Conservation (phyloP, 2,888 invertebrate genomes). For the Danaus chrysippus region DNA sequence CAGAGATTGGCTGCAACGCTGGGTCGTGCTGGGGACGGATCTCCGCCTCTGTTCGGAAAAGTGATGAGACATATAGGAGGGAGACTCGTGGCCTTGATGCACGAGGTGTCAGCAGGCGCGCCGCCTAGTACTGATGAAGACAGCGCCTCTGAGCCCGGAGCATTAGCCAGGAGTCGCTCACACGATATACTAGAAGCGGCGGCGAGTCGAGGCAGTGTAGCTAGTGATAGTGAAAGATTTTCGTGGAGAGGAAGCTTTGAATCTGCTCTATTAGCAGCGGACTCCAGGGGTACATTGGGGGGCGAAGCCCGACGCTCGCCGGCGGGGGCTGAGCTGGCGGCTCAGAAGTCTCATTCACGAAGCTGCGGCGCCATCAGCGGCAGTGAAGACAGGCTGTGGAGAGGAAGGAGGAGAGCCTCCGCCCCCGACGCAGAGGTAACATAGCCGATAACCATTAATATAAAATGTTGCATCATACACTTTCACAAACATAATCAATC, state of each 20-base stretch:
- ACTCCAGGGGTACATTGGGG: constrained; percentile 88
- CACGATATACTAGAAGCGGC: constrained; percentile 87
- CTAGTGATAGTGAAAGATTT: constrained; percentile 93
- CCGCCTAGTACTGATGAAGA: constrained; percentile 87
- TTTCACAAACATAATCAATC: too few species aligned
- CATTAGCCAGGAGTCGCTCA: constrained; percentile 88
- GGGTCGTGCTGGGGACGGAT: constrained; percentile 84
- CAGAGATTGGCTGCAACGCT: constrained; percentile 91
- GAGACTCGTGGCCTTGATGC: constrained; percentile 92
- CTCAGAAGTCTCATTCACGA: constrained; percentile 87
- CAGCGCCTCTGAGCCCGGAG: constrained; percentile 83
- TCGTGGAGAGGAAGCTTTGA: constrained; percentile 96
- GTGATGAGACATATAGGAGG: constrained; percentile 96
- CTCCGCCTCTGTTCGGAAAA: constrained; percentile 92
- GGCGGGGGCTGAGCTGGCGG: constrained; percentile 89
- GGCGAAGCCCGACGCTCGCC: constrained; percentile 88
- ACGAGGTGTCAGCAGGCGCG: constrained; percentile 90
- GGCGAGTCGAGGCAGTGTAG: constrained; percentile 81
- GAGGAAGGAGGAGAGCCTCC: constrained; percentile 67
- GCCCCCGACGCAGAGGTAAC: constrained; percentile 74
- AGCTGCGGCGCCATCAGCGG: constrained; percentile 93
- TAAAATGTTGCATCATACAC: too few species aligned
- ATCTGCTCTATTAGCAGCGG: constrained; percentile 92
- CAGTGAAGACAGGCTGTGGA: constrained; percentile 77
- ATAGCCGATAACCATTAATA: neutral